Base-by-base conservation (phyloP, 2,888 invertebrate genomes). In the Salticus scenicus region DNA sequence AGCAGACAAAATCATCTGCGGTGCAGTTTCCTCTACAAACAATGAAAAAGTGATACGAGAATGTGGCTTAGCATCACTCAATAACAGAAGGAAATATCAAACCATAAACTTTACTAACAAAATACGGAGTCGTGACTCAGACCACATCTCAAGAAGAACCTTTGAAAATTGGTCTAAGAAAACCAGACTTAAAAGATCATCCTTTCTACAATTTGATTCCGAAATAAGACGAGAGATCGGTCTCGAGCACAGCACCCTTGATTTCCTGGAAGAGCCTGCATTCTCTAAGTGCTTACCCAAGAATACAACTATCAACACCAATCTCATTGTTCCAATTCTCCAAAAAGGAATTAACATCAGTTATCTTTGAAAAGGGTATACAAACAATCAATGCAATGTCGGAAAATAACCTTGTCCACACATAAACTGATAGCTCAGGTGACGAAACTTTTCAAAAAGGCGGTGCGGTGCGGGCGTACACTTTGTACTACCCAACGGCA, bases 1-100 rank as follows among this genome's bases (percentile, higher is more conserved):
- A 72, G 30, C 67, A 31, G 67, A 17, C 63, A 67, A 67, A 67
- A 67, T 31, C 7, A 67, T 67, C 33, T 1, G 1, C 31, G 67
- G 31, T 14, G n/a, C n/a, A 1, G 67, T 67, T 31, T 67, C 33
- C 67, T 30, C 66, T 28, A 67, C 66, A 30, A 67, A 67, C 12
- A 67, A 67, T 31, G 28, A 64, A 67, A 67, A 67, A 67, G 31
- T 67, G 27, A 12, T 63, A n/a, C 10, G 31, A 67, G 67, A 67
- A 27, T 67, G 33, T 67, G 67, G 67, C 31, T 33, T 67, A 14
- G n/a, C 12, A 2, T n/a, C 67, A 12, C 31, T 67, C 7, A 5
- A 67, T 17, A 1, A 5, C 2, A 67, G 31, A 67, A 67, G 33
- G 20, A 67, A 67, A n/a, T 67, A 67, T 33, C 67, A 67, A 31